Evolutionary conservation across 2,797 vertebrate species (phyloP).

Genomic region (Propithecus perrieri): DNA sequence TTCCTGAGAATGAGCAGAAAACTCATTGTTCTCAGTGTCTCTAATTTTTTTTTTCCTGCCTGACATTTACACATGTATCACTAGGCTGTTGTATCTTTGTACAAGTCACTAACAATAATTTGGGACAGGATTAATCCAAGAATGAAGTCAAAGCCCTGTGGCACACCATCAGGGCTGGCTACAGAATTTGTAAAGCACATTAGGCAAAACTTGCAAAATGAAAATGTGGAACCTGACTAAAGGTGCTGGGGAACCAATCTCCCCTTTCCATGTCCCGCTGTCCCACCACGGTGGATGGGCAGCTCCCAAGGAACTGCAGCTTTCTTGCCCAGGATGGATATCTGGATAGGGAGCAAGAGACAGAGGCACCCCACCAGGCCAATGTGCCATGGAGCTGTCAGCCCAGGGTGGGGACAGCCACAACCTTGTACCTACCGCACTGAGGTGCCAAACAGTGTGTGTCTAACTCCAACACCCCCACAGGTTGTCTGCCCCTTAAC

Average conservation of each 20-base stretch:
- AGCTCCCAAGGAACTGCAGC: background rate
- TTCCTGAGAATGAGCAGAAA: background rate
- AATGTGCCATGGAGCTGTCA: background rate
- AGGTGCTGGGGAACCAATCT: background rate
- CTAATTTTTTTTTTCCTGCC: background rate
- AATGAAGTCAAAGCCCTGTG: background rate
- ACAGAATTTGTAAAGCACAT: background rate
- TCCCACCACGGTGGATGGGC: too few species aligned
- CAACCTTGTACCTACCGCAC: background rate
- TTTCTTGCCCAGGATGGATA: background rate
- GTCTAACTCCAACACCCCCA: background rate
- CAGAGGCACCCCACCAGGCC: background rate
- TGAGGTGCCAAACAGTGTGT: background rate
- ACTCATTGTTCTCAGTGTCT: background rate
- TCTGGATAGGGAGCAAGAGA: background rate
- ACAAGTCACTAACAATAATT: background rate
- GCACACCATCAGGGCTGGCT: background rate
- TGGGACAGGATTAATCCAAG: background rate
- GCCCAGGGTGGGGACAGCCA: background rate
- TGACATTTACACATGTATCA: background rate
- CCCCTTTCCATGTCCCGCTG: background rate
- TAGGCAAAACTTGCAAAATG: background rate
- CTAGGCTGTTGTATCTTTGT: background rate
- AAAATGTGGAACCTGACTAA: background rate
- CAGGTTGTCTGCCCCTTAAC: too few species aligned